phyloP scores from a whole-genome alignment of 1,140 invertebrate species.

The Bombus confusus region DNA sequence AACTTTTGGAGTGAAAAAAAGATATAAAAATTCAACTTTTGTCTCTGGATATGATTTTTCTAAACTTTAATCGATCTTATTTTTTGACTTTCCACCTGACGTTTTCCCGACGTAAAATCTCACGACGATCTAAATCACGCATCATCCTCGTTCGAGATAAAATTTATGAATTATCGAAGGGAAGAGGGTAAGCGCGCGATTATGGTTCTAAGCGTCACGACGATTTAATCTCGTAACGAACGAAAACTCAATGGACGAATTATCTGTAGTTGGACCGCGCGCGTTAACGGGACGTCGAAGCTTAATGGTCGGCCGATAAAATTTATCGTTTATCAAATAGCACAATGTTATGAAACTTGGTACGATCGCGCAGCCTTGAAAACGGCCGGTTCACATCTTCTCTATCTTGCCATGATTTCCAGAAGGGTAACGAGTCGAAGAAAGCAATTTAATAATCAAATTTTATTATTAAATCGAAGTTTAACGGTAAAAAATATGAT shows the following conservation, averaged over 20 bases:
- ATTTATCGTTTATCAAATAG: constrained; percentile 46
- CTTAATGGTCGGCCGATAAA: constrained; percentile 31
- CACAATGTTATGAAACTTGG: constrained; percentile 34
- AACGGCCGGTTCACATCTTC: not conserved
- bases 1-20: not conserved
- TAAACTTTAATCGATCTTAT: not conserved
- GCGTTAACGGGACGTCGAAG: not conserved
- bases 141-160: not conserved
- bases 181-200: not conserved
- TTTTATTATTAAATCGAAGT: not conserved
- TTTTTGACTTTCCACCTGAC: not conserved
- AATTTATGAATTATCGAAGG: not conserved
- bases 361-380: constrained; percentile 14
- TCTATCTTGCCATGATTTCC: no score
- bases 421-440: no score
- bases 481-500: not conserved
- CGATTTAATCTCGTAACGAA: constrained; percentile 1
- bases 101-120: not conserved
- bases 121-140: not conserved
- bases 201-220: not conserved
- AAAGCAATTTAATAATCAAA: no score
- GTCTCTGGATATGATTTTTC: not conserved
- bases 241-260: constrained; percentile 30
- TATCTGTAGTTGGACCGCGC: not conserved
- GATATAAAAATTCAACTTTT: not conserved